A percentile compares a stretch with the other conserved stretches of the same genome.
phyloP scores from a whole-genome alignment of 1,140 invertebrate species.

The Macrotrachela quadricornifera region DNA sequence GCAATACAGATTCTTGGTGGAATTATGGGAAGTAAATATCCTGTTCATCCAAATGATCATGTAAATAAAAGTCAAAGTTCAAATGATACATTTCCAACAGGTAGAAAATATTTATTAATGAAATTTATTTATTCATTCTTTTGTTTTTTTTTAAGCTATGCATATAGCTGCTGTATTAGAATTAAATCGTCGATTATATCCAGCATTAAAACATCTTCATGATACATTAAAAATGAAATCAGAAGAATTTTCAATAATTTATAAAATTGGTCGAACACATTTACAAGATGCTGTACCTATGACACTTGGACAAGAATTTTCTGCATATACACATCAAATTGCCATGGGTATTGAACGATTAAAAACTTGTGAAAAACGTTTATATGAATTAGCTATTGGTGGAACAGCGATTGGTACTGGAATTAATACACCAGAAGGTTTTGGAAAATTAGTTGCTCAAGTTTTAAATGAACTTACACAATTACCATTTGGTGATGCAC shows the following conservation, averaged over 20 bases:
- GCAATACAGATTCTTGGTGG: slow-evolving; percentile 88
- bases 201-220: slow-evolving; percentile 50
- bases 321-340: slow-evolving; percentile 69
- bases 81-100: slow-evolving; percentile 95
- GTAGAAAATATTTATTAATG: too few species aligned
- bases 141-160: too few species aligned
- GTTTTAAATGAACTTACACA: slow-evolving; percentile 45
- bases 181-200: slow-evolving; percentile 55
- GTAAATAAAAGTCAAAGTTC: slow-evolving; percentile 98
- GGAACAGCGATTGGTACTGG: slow-evolving; percentile 96
- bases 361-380: slow-evolving; percentile 53
- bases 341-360: slow-evolving; percentile 64
- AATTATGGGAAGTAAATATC: slow-evolving; percentile 65
- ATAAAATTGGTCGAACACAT: slow-evolving; percentile 74
- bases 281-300: slow-evolving; percentile 78
- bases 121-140: too few species aligned
- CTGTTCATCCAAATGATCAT: slow-evolving; percentile 97
- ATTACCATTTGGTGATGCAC: slow-evolving; percentile 64
- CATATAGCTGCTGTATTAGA: slow-evolving; percentile 85
- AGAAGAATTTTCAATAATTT: slow-evolving; percentile 64
- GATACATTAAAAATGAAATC: slow-evolving; percentile 53
- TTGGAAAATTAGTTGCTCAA: slow-evolving; percentile 66
- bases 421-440: slow-evolving; percentile 52
- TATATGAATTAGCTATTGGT: slow-evolving; percentile 67
- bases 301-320: slow-evolving; percentile 93